A percentile compares a stretch with the other conserved stretches of the same genome.
Conservation (phyloP, 1,140 invertebrate genomes). For the Druon quercuslanigerum region DNA sequence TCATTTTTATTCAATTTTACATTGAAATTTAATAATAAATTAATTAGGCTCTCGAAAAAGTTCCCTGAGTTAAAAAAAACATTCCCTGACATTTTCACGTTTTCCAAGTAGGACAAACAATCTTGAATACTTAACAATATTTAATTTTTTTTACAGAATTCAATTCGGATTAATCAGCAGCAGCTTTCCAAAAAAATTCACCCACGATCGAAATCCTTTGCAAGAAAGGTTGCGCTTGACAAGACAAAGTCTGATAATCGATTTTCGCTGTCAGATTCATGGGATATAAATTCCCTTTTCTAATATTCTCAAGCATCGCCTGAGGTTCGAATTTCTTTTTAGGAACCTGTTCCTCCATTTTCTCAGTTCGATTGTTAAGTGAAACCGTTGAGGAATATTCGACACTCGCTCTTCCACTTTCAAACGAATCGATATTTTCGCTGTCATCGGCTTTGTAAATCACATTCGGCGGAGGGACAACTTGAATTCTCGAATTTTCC, state of each 20-base stretch:
- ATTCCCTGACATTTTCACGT: no score
- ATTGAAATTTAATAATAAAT: no score
- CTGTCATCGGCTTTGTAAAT: conserved; percentile 65
- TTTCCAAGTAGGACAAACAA: no score
- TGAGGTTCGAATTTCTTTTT: conserved; percentile 78
- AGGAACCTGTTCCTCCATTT: conserved; percentile 38
- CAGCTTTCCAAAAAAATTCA: conserved; percentile 77
- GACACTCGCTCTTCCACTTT: conserved; percentile 42
- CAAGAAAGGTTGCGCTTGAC: conserved; percentile 82
- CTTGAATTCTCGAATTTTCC: conserved; percentile 39
- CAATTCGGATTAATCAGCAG: no score
- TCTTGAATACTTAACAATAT: no score
- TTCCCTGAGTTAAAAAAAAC: no score
- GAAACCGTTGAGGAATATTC: conserved; percentile 44
- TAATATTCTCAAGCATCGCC: conserved; percentile 78
- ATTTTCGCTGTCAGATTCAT: conserved; percentile 71
- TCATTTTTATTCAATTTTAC: no score
- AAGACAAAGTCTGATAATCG: conserved; percentile 79
- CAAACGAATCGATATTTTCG: conserved; percentile 60
- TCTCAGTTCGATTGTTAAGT: conserved; percentile 39
- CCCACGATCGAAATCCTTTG: conserved; percentile 84
- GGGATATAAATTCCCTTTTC: conserved; percentile 77
- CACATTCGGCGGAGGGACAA: conserved; percentile 55
- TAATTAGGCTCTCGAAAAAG: no score
- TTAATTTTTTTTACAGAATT: no score